Evolutionary conservation across 2,797 vertebrate genomes (phyloP), one percentile per base, ranked within the genome.

Genomic region (Siniperca scherzeri): DNA sequence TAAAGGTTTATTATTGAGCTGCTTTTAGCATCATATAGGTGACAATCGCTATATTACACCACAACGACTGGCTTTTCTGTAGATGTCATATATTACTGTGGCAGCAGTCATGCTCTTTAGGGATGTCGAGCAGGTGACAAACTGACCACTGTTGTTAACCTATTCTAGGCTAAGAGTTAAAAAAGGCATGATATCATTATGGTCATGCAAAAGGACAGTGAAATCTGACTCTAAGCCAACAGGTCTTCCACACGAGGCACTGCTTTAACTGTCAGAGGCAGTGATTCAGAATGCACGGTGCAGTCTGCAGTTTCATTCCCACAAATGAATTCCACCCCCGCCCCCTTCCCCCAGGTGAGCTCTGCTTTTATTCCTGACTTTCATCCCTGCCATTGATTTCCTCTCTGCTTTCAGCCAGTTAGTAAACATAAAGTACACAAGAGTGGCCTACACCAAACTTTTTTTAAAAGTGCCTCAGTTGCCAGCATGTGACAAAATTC

Each of bases 151-250:
- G 82, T 59, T 73, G 72, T 87, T 68, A 64, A 72, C 38, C 65
- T 88, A 77, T 83, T 82, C 71, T 48, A 0, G 57, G 82, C 68
- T 38, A 17, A 25, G n/a, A 52, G n/a, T 73, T 72, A 60, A 73
- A 81, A 83, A 76, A 82, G 71, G n/a, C 74, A 12, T 55, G 60
- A 76, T 61, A 76, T 83, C 56, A 75, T 61, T 27, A 27, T 17
- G 53, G 14, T 75, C 59, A 13, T 12, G 71, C 56, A 6, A n/a
- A 53, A 74, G 38, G 78, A 89, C 42, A 38, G 57, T 81, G 86
- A 86, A 81, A 88, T 50, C 53, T 61, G 77, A 88, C 33, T 80
- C 80, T 2, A 0, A 38, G 80, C 56, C 70, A 80, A 73, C 77
- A 70, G 30, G 70, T 55, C 70, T 78, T 77, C 59, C 60, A 82